Evolutionary conservation across 2,888 invertebrate species (phyloP), one percentile per base, ranked within the genome.

Genomic region (Sylvicola fuscatus): DNA sequence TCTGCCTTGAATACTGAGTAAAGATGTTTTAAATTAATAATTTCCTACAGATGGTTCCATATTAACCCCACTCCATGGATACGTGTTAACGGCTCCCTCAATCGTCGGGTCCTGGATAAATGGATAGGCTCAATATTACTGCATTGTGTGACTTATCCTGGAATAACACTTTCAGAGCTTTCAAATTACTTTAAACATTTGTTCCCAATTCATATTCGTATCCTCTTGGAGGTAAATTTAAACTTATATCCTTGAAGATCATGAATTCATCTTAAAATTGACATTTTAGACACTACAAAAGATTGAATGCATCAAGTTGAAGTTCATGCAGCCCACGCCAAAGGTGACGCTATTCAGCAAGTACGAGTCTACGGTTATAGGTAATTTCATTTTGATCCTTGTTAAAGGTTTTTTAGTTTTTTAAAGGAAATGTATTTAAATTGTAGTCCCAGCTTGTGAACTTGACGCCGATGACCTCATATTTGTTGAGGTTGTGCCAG

Each of bases 41-140:
- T n/a, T n/a, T n/a, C n/a, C n/a, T 21, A 6, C 4, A 21, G 21
- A 21, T 21, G 21, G 21, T 21, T 21, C 21, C 21, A 21, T 8
- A 21, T 21, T 21, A 4, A 21, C 8, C 21, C 21, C 21, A 50
- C 68, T 39, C 79, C 81, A 0, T 84, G 84, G 84, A 68, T 75
- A 37, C 65, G 72, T 40, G 65, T 81, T 2, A 75, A 82, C 53
- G 82, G 81, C 3, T 61, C 66, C 0, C 48, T 83, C 8, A 80
- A 82, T 54, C 60, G 68, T 10, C 60, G 69, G 14, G 66, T 73
- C 3, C 58, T 83, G 21, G 72, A 74, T 45, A 67, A 71, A 38
- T 72, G 79, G 69, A 46, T 82, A 37, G 69, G 72, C 32, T 65
- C 71, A 8, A 52, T 82, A 37, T 53, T 82, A 38, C 64, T 71